phyloP scores from a whole-genome alignment of 2,888 invertebrate species.

The Orthosia incerta region DNA sequence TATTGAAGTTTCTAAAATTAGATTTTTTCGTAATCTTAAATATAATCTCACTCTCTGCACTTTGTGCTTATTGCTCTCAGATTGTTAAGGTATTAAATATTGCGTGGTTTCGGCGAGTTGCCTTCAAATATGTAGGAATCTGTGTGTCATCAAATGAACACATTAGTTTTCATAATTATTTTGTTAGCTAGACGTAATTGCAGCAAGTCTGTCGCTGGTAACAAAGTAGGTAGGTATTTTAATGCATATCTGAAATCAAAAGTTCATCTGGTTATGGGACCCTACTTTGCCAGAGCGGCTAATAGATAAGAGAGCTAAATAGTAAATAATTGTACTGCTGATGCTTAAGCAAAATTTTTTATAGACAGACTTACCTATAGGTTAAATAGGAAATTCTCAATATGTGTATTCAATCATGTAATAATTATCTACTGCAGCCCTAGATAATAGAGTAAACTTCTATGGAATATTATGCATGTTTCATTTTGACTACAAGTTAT shows the following conservation, averaged over 20 bases:
- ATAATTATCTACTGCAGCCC: constrained; percentile 29
- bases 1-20: constrained; percentile 5
- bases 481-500: constrained; percentile 48
- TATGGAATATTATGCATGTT: constrained; percentile 15
- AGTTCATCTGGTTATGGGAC: constrained; percentile 56
- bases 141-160: constrained; percentile 10
- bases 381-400: constrained; percentile 7
- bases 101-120: background rate
- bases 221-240: background rate
- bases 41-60: background rate
- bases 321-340: constrained; percentile 2
- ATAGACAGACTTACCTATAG: constrained; percentile 46
- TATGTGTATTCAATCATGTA: background rate
- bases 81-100: constrained; percentile 3
- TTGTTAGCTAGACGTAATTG: constrained; percentile 12
- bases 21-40: background rate
- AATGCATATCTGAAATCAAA: constrained; percentile 63
- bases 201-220: constrained; percentile 40
- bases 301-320: background rate
- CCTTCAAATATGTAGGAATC: background rate
- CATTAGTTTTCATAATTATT: background rate
- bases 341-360: background rate
- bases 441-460: constrained; percentile 16
- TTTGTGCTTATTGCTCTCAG: constrained; percentile 5
- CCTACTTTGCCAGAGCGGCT: constrained; percentile 47